Percentiles rank a stretch among this genome's conserved stretches.
Evolutionary conservation across 2,113 vertebrate species (phyloP).

Genomic region (Hydropotes inermis): DNA sequence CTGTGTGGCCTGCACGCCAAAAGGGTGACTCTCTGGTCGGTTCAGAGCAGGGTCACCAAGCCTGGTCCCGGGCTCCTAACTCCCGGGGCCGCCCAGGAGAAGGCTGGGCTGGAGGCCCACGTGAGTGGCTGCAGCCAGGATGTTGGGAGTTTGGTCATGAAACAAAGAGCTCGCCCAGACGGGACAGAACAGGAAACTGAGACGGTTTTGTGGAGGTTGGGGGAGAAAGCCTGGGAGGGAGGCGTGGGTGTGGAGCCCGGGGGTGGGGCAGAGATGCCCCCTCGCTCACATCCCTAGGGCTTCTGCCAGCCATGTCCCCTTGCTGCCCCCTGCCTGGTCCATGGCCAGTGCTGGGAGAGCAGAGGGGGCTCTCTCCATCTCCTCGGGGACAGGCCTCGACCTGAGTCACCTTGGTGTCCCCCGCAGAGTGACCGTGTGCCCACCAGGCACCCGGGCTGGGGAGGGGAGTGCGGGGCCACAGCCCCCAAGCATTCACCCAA

Average conservation of each 20-base stretch:
- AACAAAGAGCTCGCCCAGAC: rapidly evolving
- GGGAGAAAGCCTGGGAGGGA: neutral
- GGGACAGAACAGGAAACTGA: neutral
- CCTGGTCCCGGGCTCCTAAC: neutral
- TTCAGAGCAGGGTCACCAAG: neutral
- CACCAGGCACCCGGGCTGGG: rapidly evolving
- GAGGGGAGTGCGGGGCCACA: neutral
- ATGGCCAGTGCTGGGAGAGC: too few species aligned
- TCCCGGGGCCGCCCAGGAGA: neutral
- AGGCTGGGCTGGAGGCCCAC: neutral
- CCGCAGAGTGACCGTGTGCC: rapidly evolving
- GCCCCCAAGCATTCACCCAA: neutral
- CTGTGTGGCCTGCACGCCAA: neutral
- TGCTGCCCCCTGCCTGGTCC: rapidly evolving
- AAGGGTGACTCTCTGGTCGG: neutral
- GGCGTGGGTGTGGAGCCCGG: rapidly evolving
- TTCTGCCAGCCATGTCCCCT: neutral
- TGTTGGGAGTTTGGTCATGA: neutral
- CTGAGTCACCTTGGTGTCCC: neutral
- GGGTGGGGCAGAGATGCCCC: rapidly evolving
- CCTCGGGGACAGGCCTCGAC: too few species aligned
- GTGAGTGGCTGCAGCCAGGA: rapidly evolving
- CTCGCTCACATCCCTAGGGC: rapidly evolving
- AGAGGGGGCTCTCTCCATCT: rapidly evolving
- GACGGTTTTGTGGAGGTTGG: rapidly evolving